Evolutionary conservation across 92 coral and sea anemone species (phyloP).

Genomic region (Actinostola sp.): DNA sequence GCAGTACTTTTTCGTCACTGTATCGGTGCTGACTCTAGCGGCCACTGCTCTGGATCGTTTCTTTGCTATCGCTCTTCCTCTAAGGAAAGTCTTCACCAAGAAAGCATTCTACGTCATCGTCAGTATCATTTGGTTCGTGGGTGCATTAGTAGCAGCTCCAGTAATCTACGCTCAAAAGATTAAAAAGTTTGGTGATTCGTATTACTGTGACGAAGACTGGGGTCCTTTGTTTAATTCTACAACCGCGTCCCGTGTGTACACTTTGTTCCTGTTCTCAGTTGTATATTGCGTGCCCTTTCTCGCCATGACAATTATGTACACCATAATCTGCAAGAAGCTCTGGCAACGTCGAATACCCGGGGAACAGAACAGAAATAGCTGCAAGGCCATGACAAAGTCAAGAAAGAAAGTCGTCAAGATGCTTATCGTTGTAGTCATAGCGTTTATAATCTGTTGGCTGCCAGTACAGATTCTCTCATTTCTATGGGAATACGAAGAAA

Average conservation of each 20-base stretch:
- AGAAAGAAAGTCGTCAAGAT: conserved; percentile 75
- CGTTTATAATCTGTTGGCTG: conserved; percentile 72
- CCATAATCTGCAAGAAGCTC: conserved; percentile 72
- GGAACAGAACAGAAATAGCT: conserved; percentile 13
- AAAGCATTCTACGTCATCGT: conserved; percentile 60
- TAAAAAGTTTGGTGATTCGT: conserved; percentile 1
- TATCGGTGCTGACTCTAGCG: conserved; percentile 85
- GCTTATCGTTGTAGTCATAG: conserved; percentile 71
- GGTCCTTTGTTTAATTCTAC: conserved; percentile 56
- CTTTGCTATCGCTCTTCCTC: conserved; percentile 85
- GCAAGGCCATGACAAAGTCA: conserved; percentile 51
- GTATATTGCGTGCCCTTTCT: conserved; percentile 79
- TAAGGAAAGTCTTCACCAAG: conserved; percentile 70
- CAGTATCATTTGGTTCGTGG: conserved; percentile 65
- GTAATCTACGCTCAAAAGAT: conserved; percentile 64
- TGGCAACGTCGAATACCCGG: conserved; percentile 87
- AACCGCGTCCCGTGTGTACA: conserved; percentile 52
- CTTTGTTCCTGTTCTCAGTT: conserved; percentile 69
- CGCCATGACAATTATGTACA: conserved; percentile 70
- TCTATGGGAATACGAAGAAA: conserved; percentile 26
- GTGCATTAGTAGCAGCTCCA: conserved; percentile 77
- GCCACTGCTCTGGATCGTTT: conserved; percentile 88
- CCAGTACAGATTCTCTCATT: conserved; percentile 67
- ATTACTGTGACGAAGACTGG: conserved; percentile 77
- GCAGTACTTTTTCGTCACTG: conserved; percentile 68